Evolutionary conservation across 92 coral and sea anemone species (phyloP), one percentile per base, ranked within the genome.

Genomic region (Phymanthus crucifer): DNA sequence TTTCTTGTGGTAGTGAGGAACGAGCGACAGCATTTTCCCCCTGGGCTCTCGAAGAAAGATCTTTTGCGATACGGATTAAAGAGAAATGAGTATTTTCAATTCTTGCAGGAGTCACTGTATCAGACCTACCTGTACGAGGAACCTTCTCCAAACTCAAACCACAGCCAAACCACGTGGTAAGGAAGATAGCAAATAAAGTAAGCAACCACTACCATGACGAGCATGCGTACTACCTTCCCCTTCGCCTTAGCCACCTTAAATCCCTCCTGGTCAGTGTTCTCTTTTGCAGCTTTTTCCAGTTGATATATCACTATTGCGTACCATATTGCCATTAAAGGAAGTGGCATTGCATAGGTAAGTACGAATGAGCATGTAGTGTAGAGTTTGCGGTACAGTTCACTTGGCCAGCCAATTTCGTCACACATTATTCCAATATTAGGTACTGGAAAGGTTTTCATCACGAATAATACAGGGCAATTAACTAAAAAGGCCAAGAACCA

Each of bases 191-290:
- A 95, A 40, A 90, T 38, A 57, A 87, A 89, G 52, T 95, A 95
- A 57, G 91, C 88, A 1, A 88, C 83, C 17, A 95, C 98, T 64
- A 95, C 94, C 50, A 89, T 86, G 14, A 95, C 84, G 32, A 95
- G 83, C 98, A 95, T 95, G 68, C 91, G 89, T 6, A 95, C 83
- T 9, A 95, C 99, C 82, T 74, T 91, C 2, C 97, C 99, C 70
- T 95, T 95, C n/a, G 97, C 93, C 71, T 89, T 85, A 47, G 93
- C 98, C 32, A 86, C 88, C 56, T 80, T 84, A 72, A 95, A 95
- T 23, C 98, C 99, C 73, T 95, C 99, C 32, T 76, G 84, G 76
- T 95, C 97, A 43, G 75, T 80, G 1, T 92, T 88, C 38, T 95
- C 84, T 34, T 86, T 72, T 29, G 94, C 98, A 6, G 93, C 91